phyloP scores from a whole-genome alignment of 2,888 invertebrate genomes.

The Onchidella celtica region DNA sequence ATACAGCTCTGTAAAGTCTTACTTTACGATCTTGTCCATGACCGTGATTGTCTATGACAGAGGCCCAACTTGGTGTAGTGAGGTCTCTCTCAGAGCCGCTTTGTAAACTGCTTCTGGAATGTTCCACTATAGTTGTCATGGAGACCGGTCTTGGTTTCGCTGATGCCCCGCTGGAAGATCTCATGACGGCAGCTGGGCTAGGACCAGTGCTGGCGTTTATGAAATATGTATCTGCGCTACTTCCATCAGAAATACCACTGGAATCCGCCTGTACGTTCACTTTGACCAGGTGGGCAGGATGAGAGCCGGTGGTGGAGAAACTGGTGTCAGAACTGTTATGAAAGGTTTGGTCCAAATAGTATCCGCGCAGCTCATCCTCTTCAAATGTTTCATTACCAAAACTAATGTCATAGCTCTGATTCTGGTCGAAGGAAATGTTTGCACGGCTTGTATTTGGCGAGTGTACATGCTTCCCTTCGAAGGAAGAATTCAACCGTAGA shows the following conservation, averaged over 20 bases:
- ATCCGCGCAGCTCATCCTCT: not conserved
- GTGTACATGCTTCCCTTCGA: not conserved
- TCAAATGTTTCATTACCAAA: conserved; percentile 37
- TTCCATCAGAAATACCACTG: too few species aligned
- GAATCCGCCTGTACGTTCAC: conserved; percentile 1
- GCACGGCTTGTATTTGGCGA: not conserved
- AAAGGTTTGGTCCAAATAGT: not conserved
- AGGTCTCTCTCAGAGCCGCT: not conserved
- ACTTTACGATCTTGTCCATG: not conserved
- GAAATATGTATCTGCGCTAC: not conserved
- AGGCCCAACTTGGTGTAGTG: not conserved
- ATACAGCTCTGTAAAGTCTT: not conserved
- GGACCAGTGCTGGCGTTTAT: not conserved
- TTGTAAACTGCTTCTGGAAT: not conserved
- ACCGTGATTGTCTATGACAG: not conserved
- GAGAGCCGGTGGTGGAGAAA: not conserved
- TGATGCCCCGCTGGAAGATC: not conserved
- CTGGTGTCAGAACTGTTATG: not conserved
- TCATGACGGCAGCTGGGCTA: not conserved
- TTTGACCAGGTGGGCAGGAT: not conserved
- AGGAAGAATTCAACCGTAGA: not conserved
- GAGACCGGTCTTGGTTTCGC: conserved; percentile 1
- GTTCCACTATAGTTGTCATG: conserved; percentile 43
- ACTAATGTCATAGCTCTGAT: conserved; percentile 31
- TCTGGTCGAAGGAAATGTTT: conserved; percentile 24